Evolutionary conservation across 2,797 vertebrate species (phyloP), one percentile per base, ranked within the genome.

Genomic region (Sphaeramia orbicularis): DNA sequence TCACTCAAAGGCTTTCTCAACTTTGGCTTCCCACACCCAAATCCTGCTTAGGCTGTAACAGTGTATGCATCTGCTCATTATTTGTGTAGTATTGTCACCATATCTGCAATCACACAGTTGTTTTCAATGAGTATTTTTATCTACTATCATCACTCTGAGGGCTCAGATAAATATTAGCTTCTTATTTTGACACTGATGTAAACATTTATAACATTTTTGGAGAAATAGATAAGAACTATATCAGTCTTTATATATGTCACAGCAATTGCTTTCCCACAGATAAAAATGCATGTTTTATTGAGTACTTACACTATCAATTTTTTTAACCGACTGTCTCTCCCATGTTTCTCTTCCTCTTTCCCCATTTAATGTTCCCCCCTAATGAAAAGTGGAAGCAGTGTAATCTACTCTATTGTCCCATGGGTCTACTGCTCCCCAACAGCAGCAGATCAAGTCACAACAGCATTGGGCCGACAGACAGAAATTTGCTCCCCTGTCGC

Each of bases 401-500:
- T 88, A 86, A 85, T 90, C 80, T 87, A 83, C 74, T 85, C 76
- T 36, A 48, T 71, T 68, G 74, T 86, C 91, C 86, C 84, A 4
- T 7, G 84, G 85, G 85, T 60, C 83, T 69, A 35, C 43, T 58
- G 78, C 71, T 81, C 57, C 63, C 76, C 74, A 65, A 56, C 74
- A 87, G 83, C 64, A 84, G 81, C 85, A 77, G 87, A 88, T 91
- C 90, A 89, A 84, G 83, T 86, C 80, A 83, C 80, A 86, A 66
- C 83, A 67, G 61, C 68, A 64, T 61, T 64, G 78, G 84, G 57
- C 86, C 82, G 83, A 86, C 86, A 86, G 87, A 90, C 86, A 91
- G 90, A 88, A 90, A 91, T 87, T 80, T 84, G 80, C 86, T 92
- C 85, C 85, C 87, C 76, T 90, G 88, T 90, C 83, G 40, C 87